Percentiles rank a stretch among this genome's conserved stretches.
phyloP scores from a whole-genome alignment of 1,140 invertebrate species.

The Scaptomyza pallida region DNA sequence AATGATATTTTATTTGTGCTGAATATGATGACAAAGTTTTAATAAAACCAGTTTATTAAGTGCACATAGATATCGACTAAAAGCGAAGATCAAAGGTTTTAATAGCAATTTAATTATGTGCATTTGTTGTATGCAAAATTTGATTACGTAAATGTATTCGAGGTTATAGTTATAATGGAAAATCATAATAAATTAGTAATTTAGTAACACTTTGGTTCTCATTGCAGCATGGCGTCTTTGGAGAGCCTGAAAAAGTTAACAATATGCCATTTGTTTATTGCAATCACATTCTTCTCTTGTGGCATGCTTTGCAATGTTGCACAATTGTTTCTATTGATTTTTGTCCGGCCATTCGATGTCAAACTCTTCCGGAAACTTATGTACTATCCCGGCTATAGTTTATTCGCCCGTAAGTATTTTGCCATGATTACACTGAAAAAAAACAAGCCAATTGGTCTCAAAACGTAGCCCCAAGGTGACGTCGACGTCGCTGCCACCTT shows the following conservation, averaged over 20 bases:
- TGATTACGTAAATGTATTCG: slow-evolving; percentile 25
- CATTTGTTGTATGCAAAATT: not conserved
- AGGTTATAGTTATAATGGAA: slow-evolving; percentile 1
- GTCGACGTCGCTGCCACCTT: too few species aligned
- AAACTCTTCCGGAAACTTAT: slow-evolving; percentile 93
- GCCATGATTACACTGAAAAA: not conserved
- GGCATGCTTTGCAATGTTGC: slow-evolving; percentile 93
- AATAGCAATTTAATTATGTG: not conserved
- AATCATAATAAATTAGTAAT: not conserved
- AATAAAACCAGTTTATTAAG: not conserved
- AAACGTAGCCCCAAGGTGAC: too few species aligned
- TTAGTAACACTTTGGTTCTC: too few species aligned
- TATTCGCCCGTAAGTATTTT: slow-evolving; percentile 95
- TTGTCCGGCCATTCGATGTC: slow-evolving; percentile 90
- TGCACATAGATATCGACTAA: not conserved
- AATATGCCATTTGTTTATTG: slow-evolving; percentile 90
- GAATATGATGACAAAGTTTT: not conserved
- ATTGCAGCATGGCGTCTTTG: slow-evolving; percentile 43
- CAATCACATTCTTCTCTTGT: slow-evolving; percentile 94
- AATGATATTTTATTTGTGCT: not conserved
- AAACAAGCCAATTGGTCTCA: too few species aligned
- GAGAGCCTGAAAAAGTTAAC: slow-evolving; percentile 51
- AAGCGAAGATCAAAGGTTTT: not conserved
- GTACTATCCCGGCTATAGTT: slow-evolving; percentile 94
- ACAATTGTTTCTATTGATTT: slow-evolving; percentile 90